Percentiles rank a stretch among this genome's conserved stretches.
These are phyloP conservation scores for Bovichtus diacanthus DNA, from an alignment of 2,797 vertebrate species.

Conservation along the genomic window DNA sequence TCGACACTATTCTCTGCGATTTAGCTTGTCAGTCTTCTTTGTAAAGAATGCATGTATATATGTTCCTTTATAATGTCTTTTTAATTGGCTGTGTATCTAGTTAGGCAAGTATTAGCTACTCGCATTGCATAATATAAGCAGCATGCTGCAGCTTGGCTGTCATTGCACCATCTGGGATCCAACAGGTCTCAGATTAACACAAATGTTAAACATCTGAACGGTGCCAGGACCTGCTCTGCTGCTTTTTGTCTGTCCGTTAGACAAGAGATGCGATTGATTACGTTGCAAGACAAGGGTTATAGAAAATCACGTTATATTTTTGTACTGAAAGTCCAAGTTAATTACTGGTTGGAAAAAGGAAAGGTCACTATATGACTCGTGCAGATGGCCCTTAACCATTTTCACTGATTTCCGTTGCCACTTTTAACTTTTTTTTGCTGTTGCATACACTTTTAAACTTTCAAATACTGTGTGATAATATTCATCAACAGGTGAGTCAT, in stretches of 20 bases:
- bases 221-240: slow-evolving; percentile 16
- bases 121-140: slow-evolving; percentile 58
- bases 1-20: neutral
- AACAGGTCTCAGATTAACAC: slow-evolving; percentile 66
- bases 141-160: slow-evolving; percentile 55
- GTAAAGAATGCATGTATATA: slow-evolving; percentile 1
- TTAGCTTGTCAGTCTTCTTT: neutral
- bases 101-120: slow-evolving; percentile 33
- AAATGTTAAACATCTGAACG: slow-evolving; percentile 49
- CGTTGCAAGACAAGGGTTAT: neutral
- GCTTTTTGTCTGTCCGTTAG: slow-evolving; percentile 21
- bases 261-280: slow-evolving; percentile 8
- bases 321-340: neutral
- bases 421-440: neutral
- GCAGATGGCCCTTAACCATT: neutral
- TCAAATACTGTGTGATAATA: neutral
- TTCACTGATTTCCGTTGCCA: neutral
- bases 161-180: slow-evolving; percentile 64
- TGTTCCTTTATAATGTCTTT: slow-evolving; percentile 23
- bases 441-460: neutral
- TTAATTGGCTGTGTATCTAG: slow-evolving; percentile 53
- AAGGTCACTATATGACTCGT: neutral
- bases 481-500: slow-evolving; percentile 28
- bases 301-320: neutral
- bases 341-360: neutral